Percentiles rank a stretch among this genome's conserved stretches.
phyloP scores from a whole-genome alignment of 2,797 vertebrate genomes.

The Aldrovandia affinis region DNA sequence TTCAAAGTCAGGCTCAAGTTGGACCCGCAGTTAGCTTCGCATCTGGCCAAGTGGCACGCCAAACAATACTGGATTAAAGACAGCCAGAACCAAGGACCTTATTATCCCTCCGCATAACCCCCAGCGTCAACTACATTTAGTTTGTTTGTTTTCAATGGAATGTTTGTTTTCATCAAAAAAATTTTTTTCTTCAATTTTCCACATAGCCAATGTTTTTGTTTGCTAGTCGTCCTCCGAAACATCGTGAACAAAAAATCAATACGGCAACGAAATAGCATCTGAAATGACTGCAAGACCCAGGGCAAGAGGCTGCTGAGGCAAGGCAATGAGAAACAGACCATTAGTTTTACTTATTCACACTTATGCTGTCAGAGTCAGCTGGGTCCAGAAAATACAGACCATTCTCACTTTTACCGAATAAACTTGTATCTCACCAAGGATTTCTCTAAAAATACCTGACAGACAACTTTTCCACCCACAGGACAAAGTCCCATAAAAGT shows the following conservation, averaged over 20 bases:
- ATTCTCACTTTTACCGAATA: not conserved
- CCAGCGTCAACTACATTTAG: not conserved
- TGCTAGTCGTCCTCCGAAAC: not conserved
- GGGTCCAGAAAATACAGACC: not conserved
- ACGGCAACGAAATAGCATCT: not conserved
- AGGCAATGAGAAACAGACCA: not conserved
- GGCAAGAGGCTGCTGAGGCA: not conserved
- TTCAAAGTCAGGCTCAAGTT: too few relatives aligned
- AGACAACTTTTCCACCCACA: not conserved
- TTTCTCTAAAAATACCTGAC: not conserved
- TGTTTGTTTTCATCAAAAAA: not conserved
- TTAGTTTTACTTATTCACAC: not conserved
- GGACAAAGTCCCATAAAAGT: not conserved
- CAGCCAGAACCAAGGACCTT: too few relatives aligned
- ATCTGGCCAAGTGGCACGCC: too few relatives aligned
- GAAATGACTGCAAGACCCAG: not conserved
- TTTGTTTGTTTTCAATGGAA: not conserved
- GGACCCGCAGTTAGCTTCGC: too few relatives aligned
- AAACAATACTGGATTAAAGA: too few relatives aligned
- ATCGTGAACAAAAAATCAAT: constrained; percentile 4
- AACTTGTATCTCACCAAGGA: not conserved
- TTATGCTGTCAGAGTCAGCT: not conserved
- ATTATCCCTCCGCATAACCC: not conserved
- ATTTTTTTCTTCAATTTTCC: constrained; percentile 14
- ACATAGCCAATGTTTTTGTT: not conserved